Evolutionary conservation across 2,797 vertebrate genomes (phyloP).

Genomic region (Oophaga sylvatica): DNA sequence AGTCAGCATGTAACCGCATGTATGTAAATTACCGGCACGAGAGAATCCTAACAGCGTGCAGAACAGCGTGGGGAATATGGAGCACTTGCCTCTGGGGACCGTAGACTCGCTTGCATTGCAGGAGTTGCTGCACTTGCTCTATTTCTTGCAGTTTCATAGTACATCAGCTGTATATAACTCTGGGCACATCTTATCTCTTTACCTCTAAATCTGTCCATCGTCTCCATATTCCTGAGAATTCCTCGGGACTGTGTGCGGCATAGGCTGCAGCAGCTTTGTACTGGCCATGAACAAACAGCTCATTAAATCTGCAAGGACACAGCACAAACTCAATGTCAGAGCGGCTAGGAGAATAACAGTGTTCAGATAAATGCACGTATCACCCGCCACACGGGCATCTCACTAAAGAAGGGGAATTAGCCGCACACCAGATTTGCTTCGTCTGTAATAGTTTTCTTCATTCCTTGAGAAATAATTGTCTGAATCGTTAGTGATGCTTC

Average conservation of each 20-base stretch:
- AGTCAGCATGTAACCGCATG: too few relatives aligned
- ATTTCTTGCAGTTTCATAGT: not conserved
- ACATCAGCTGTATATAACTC: not conserved
- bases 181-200: not conserved
- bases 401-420: constrained; percentile 51
- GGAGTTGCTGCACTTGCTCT: not conserved
- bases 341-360: not conserved
- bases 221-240: constrained; percentile 75
- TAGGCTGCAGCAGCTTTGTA: constrained; percentile 76
- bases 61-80: not conserved
- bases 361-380: not conserved
- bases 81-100: not conserved
- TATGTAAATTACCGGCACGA: too few relatives aligned
- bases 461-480: constrained; percentile 3
- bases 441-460: not conserved
- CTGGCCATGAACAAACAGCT: constrained; percentile 73
- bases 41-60: too few relatives aligned
- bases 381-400: constrained; percentile 9
- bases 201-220: constrained; percentile 76
- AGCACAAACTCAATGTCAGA: constrained; percentile 5
- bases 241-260: constrained; percentile 74
- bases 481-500: not conserved
- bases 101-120: not conserved
- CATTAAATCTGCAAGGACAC: constrained; percentile 72
- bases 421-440: constrained; percentile 25